A percentile compares a stretch with the other conserved stretches of the same genome.
Conservation (phyloP, 2,888 invertebrate genomes). For the Epiperipatus broadwayi region DNA sequence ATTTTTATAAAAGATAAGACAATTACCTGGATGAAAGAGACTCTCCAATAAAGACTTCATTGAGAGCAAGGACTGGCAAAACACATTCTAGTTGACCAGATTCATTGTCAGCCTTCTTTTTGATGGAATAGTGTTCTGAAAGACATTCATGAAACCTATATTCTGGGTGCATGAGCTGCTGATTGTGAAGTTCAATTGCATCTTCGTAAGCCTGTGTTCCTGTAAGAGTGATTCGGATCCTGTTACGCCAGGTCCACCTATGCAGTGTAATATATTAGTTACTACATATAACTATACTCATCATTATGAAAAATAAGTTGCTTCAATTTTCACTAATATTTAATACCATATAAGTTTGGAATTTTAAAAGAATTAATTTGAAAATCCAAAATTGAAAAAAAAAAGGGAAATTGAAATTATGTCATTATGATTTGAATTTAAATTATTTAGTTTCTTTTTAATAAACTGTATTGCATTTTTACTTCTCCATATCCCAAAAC, state of each 20-base stretch:
- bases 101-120: constrained; percentile 10
- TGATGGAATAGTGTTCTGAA: constrained; percentile 11
- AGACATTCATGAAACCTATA: constrained; percentile 28
- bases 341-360: background rate
- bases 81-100: constrained; percentile 30
- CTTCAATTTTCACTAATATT: background rate
- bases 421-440: too few species aligned
- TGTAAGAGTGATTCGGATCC: constrained; percentile 68
- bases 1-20: constrained; percentile 7
- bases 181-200: constrained; percentile 51
- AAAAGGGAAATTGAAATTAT: too few species aligned
- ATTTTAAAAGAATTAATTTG: background rate
- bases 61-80: constrained; percentile 77
- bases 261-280: constrained; percentile 1
- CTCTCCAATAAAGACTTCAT: constrained; percentile 96
- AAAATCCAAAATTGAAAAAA: too few species aligned
- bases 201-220: constrained; percentile 43
- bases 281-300: too few species aligned
- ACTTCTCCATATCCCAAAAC: too few species aligned
- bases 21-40: constrained; percentile 55
- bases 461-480: too few species aligned
- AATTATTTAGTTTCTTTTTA: too few species aligned
- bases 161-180: constrained; percentile 37
- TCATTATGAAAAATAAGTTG: too few species aligned
- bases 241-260: constrained; percentile 63